Percentiles rank a stretch among this genome's conserved stretches.
Evolutionary conservation across 2,888 invertebrate species (phyloP).

Genomic region (Danaus chrysippus): DNA sequence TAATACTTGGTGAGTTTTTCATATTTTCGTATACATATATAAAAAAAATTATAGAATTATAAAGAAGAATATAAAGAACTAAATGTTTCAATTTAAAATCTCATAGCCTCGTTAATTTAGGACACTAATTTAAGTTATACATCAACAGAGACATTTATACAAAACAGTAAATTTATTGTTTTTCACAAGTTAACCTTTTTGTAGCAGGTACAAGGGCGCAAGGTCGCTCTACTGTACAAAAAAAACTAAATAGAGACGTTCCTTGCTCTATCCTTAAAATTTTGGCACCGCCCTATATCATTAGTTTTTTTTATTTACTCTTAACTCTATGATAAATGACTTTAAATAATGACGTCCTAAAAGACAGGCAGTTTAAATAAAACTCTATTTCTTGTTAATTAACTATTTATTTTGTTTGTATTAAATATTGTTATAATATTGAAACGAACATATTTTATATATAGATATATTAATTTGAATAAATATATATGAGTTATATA

Average conservation of each 20-base stretch:
- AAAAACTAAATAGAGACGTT: slow-evolving; percentile 62
- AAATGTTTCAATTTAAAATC: neutral
- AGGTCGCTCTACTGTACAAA: slow-evolving; percentile 55
- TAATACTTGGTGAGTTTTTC: slow-evolving; percentile 37
- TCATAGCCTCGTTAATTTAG: neutral
- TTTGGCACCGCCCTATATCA: slow-evolving; percentile 57
- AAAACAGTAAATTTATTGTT: slow-evolving; percentile 59
- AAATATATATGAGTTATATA: no score
- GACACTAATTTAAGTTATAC: neutral
- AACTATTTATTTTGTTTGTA: no score
- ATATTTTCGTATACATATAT: no score
- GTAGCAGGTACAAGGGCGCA: slow-evolving; percentile 70
- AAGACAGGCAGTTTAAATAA: no score
- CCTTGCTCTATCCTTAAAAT: slow-evolving; percentile 34
- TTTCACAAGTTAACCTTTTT: slow-evolving; percentile 54
- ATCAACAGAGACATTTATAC: slow-evolving; percentile 65
- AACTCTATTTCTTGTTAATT: no score
- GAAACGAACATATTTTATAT: no score
- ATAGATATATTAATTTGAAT: no score
- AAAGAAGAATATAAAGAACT: no score
- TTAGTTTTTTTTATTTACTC: slow-evolving; percentile 36
- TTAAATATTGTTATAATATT: no score
- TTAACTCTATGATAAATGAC: neutral
- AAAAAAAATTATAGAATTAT: no score
- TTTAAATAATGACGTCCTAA: no score